Evolutionary conservation across 2,113 vertebrate genomes (phyloP), one percentile per base, ranked within the genome.

Genomic region (Callaeas wilsoni): DNA sequence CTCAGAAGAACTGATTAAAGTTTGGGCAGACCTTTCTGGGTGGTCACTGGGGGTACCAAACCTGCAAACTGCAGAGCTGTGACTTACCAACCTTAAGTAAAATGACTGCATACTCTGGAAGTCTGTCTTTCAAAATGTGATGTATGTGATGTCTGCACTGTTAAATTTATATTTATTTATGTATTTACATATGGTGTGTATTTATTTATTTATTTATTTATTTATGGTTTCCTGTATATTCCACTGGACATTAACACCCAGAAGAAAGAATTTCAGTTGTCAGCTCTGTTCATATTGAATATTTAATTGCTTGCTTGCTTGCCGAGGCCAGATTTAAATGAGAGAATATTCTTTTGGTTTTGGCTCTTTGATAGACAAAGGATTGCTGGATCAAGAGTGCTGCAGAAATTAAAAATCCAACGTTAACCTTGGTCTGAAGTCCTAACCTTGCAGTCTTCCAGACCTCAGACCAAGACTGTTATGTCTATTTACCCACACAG

Each of bases 181-280:
- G 11, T 22, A 33, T 68, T 41, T n/a, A 4, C 27, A 53, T 4
- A 4, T 26, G 7, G 3, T 23, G 1, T 7, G 6, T 15, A 4
- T 57, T 11, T 9, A 2, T 69, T n/a, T 22, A 1, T 12, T 21
- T 39, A 1, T 29, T 49, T 29, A 2, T 60, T 30, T 37, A 5
- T 30, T 41, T 64, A 14, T 63, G 7, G 6, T 47, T 65, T 68
- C 8, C 41, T 44, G 6, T 26, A 9, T 47, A 52, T 71, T 73
- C 18, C n/a, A 52, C n/a, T 59, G 41, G 12, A 78, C 3, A 55
- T 22, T n/a, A 62, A 62, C 0, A 12, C 22, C 13, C 9, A 56
- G 22, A 73, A 37, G 41, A 50, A 64, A 71, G 13, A 55, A 64
- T 30, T 59, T n/a, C 33, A 30, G 16, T 55, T 23, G 4, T 35